Evolutionary conservation across 1,140 invertebrate species (phyloP).

Genomic region (Dysdera silvatica): DNA sequence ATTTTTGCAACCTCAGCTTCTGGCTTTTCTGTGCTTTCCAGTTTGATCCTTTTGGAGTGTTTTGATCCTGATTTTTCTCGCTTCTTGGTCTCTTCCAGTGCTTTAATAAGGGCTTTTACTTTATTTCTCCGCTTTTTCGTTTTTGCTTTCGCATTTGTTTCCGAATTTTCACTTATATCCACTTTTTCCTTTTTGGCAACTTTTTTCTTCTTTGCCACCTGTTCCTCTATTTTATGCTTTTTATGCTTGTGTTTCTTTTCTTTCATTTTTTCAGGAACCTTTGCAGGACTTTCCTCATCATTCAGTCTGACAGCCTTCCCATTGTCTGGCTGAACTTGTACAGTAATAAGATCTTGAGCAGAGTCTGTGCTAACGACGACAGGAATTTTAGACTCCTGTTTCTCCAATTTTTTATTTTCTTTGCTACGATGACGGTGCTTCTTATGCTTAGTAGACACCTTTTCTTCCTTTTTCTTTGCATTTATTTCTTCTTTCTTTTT

Average conservation of each 20-base stretch:
- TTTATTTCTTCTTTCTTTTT: constrained; percentile 32
- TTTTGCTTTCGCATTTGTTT: constrained; percentile 35
- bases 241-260: constrained; percentile 36
- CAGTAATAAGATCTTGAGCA: not conserved
- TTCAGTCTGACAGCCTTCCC: not conserved
- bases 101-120: constrained; percentile 38
- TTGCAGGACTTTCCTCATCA: constrained; percentile 47
- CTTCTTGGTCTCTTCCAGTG: not conserved
- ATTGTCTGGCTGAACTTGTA: not conserved
- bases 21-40: not conserved
- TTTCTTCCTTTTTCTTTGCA: constrained; percentile 35
- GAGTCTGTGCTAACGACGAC: not conserved
- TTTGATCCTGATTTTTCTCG: not conserved
- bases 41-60: not conserved
- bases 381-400: constrained; percentile 7
- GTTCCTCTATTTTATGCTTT: constrained; percentile 36
- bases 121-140: constrained; percentile 33
- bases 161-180: constrained; percentile 21
- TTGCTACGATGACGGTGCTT: constrained; percentile 24
- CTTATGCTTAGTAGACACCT: constrained; percentile 12
- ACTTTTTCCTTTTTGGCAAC: constrained; percentile 41
- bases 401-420: constrained; percentile 14
- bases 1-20: not conserved
- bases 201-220: constrained; percentile 41
- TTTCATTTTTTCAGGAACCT: constrained; percentile 49